Evolutionary conservation across 2,888 invertebrate species (phyloP).

Genomic region (Epirrhoe alternata): DNA sequence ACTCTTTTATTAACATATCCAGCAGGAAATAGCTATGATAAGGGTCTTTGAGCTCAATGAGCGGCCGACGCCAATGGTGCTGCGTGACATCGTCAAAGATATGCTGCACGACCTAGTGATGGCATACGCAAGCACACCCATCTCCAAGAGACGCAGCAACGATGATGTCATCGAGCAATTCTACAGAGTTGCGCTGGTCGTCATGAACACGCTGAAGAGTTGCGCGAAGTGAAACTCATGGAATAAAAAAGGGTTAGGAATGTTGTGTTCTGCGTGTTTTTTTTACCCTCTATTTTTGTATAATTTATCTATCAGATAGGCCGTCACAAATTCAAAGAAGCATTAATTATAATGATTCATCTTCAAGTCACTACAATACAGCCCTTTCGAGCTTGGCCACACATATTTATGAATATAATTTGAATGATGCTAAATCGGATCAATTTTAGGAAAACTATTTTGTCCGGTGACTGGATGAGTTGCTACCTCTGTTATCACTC

Average conservation of each 20-base stretch:
- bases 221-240: slow-evolving; percentile 52
- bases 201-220: slow-evolving; percentile 56
- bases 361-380: no score
- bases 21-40: slow-evolving; percentile 54
- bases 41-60: slow-evolving; percentile 49
- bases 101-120: slow-evolving; percentile 57
- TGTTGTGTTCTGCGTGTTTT: no score
- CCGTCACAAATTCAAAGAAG: no score
- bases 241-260: background rate
- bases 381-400: no score
- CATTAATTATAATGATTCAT: no score
- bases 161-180: slow-evolving; percentile 55
- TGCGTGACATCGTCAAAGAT: slow-evolving; percentile 49
- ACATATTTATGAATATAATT: no score
- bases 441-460: background rate
- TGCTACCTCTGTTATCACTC: background rate
- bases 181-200: slow-evolving; percentile 49
- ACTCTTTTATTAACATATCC: background rate
- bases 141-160: slow-evolving; percentile 47
- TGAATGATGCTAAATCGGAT: no score
- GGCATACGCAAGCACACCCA: slow-evolving; percentile 55
- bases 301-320: no score
- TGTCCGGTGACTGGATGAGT: background rate
- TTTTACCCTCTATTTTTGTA: no score
- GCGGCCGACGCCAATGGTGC: slow-evolving; percentile 49